Evolutionary conservation across 1,140 invertebrate genomes (phyloP).

Genomic region (Lucilia cuprina): DNA sequence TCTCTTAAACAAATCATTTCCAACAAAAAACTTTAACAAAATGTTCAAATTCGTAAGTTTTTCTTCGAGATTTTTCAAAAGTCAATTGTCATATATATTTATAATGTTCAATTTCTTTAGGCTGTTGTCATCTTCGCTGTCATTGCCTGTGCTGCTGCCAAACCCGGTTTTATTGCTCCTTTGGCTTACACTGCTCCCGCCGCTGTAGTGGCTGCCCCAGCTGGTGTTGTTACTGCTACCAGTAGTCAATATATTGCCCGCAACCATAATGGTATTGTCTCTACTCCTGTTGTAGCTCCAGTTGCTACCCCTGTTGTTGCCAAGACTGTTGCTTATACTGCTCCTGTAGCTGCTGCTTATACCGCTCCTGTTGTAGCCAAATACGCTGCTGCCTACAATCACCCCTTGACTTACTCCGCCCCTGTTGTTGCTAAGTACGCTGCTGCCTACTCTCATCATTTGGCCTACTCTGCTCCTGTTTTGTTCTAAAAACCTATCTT

Average conservation of each 20-base stretch:
- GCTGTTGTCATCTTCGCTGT: slow-evolving; percentile 35
- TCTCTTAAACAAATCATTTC: too few species aligned
- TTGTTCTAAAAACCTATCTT: background rate
- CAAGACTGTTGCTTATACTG: slow-evolving; percentile 44
- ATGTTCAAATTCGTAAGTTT: slow-evolving; percentile 36
- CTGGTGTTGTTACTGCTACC: slow-evolving; percentile 62
- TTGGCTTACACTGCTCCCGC: slow-evolving; percentile 47
- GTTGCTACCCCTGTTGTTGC: slow-evolving; percentile 8
- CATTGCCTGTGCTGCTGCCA: slow-evolving; percentile 44
- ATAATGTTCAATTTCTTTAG: background rate
- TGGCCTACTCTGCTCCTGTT: slow-evolving; percentile 21
- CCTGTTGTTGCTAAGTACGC: slow-evolving; percentile 37
- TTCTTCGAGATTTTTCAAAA: background rate
- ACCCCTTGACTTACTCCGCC: slow-evolving; percentile 40
- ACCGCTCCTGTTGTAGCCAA: slow-evolving; percentile 4
- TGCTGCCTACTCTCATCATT: background rate
- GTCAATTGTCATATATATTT: background rate
- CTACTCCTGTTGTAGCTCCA: slow-evolving; percentile 33
- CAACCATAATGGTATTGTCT: slow-evolving; percentile 61
- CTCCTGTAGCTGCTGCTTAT: slow-evolving; percentile 37
- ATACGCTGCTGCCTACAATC: slow-evolving; percentile 5
- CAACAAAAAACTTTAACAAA: too few species aligned
- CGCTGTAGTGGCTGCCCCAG: slow-evolving; percentile 49
- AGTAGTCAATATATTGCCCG: slow-evolving; percentile 64
- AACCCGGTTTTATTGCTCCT: slow-evolving; percentile 38